phyloP scores from a whole-genome alignment of 1,140 invertebrate species.

The Drepana arcuata region DNA sequence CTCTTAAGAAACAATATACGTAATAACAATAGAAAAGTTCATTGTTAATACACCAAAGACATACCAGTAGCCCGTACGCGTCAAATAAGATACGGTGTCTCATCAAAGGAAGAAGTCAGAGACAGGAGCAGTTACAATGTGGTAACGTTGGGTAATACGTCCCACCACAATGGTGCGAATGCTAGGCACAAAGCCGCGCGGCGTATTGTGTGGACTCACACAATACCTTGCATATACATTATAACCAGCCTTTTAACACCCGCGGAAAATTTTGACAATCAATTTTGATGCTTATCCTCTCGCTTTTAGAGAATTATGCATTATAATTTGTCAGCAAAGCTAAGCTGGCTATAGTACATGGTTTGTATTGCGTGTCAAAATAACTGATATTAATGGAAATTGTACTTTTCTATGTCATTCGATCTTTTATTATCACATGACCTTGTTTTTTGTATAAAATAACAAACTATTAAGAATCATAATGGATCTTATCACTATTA shows the following conservation, averaged over 20 bases:
- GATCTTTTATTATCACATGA: conserved; percentile 20
- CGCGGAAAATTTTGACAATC: conserved; percentile 13
- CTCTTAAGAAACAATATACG: too few species aligned
- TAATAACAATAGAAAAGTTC: too few species aligned
- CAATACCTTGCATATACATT: conserved; percentile 62
- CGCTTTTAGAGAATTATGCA: too few species aligned
- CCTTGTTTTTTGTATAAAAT: conserved; percentile 18
- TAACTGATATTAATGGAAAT: conserved; percentile 37
- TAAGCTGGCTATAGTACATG: conserved; percentile 10
- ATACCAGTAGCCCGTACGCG: conserved; percentile 12
- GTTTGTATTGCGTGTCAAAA: conserved; percentile 34
- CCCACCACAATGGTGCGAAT: conserved; percentile 61
- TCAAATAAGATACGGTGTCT: conserved; percentile 39
- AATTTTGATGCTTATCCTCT: conserved; percentile 24
- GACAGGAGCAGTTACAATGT: conserved; percentile 58
- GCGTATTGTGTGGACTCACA: conserved; percentile 58
- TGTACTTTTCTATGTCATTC: conserved; percentile 31
- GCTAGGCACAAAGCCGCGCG: conserved; percentile 52
- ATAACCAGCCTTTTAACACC: conserved; percentile 10
- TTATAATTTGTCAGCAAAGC: conserved; percentile 9
- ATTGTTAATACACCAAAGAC: too few species aligned
- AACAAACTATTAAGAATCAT: too few species aligned
- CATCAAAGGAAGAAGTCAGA: conserved; percentile 55
- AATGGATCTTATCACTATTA: too few species aligned
- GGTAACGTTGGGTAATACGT: conserved; percentile 64